Evolutionary conservation across 2,888 invertebrate genomes (phyloP).

Genomic region (Melanotus villosus): DNA sequence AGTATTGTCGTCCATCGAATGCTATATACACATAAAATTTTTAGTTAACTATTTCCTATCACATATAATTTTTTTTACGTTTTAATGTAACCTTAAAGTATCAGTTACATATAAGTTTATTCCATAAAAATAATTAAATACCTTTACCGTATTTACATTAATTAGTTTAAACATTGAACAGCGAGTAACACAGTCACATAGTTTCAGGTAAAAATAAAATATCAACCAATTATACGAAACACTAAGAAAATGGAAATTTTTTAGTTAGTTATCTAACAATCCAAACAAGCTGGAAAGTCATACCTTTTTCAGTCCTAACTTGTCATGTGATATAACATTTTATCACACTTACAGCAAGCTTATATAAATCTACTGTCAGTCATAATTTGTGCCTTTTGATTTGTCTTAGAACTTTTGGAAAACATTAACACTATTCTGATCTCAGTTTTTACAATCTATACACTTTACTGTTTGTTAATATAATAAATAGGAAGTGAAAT

Average conservation of each 20-base stretch:
- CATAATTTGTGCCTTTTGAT: conserved; percentile 16
- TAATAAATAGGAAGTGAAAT: no score
- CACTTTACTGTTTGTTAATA: no score
- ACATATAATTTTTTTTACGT: conserved; percentile 13
- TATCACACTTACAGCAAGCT: conserved; percentile 21
- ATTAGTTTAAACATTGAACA: conserved; percentile 29
- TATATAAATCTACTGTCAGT: conserved; percentile 16
- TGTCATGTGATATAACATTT: not conserved
- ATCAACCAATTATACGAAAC: not conserved
- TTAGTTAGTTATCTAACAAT: not conserved
- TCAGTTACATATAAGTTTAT: conserved; percentile 4
- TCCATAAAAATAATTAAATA: conserved; percentile 25
- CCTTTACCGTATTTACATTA: conserved; percentile 23
- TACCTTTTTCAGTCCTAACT: not conserved
- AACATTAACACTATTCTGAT: no score
- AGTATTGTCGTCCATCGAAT: conserved; percentile 40
- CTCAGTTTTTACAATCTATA: no score
- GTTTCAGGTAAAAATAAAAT: conserved; percentile 8
- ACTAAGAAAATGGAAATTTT: not conserved
- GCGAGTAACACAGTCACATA: conserved; percentile 26
- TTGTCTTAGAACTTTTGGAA: no score
- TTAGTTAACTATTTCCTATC: conserved; percentile 32
- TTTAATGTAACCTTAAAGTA: conserved; percentile 4
- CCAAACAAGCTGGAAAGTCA: not conserved
- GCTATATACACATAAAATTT: conserved; percentile 33